phyloP scores from a whole-genome alignment of 2,888 invertebrate species.

The Synanthedon formicaeformis region DNA sequence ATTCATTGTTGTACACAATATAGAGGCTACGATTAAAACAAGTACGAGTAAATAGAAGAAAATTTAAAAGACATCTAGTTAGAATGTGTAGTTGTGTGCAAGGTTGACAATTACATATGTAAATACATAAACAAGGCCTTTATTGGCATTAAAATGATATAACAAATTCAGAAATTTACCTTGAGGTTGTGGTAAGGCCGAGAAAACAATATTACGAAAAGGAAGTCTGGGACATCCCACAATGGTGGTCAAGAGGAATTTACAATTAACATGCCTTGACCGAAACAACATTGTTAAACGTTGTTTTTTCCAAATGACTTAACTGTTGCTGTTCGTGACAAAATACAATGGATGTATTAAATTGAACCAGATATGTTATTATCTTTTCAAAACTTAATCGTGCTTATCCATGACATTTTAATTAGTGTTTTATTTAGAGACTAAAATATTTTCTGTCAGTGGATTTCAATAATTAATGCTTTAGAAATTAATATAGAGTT shows the following conservation, averaged over 20 bases:
- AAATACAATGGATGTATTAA: too few relatives aligned
- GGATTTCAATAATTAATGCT: too few relatives aligned
- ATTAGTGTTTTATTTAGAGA: too few relatives aligned
- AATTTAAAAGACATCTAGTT: conserved; percentile 10
- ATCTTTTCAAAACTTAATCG: too few relatives aligned
- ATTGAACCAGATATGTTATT: too few relatives aligned
- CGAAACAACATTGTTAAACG: neutral
- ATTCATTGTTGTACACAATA: neutral
- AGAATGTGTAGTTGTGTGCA: conserved; percentile 25
- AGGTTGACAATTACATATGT: conserved; percentile 51
- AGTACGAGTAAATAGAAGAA: neutral
- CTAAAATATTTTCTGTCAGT: too few relatives aligned
- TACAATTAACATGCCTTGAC: neutral
- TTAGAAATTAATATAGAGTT: too few relatives aligned
- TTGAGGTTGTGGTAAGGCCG: conserved; percentile 45
- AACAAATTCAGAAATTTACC: conserved; percentile 40
- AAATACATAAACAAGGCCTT: conserved; percentile 47
- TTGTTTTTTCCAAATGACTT: neutral
- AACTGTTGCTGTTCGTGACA: too few relatives aligned
- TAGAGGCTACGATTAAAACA: neutral
- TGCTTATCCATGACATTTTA: too few relatives aligned
- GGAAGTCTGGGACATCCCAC: conserved; percentile 34
- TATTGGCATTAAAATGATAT: conserved; percentile 34
- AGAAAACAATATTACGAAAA: conserved; percentile 27
- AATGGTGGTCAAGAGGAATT: conserved; percentile 1